phyloP scores from a whole-genome alignment of 1,140 invertebrate species.

The Halesus radiatus region DNA sequence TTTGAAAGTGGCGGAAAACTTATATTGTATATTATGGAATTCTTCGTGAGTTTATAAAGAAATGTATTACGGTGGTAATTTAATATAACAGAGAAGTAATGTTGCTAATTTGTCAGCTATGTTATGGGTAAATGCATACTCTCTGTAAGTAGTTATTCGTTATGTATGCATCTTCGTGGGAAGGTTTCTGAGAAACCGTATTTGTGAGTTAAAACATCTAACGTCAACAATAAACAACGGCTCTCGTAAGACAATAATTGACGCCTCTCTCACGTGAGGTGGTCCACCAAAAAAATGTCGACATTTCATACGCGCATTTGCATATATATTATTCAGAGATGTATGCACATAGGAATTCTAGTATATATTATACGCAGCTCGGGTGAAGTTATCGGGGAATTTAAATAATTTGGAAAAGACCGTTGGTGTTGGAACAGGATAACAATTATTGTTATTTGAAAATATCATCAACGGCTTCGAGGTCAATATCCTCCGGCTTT shows the following conservation, averaged over 20 bases:
- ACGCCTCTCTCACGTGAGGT: background rate
- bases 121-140: no score
- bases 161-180: no score
- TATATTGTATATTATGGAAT: no score
- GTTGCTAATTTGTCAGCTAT: no score
- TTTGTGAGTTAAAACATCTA: no score
- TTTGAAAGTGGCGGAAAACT: no score
- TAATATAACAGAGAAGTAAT: no score
- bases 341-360: background rate
- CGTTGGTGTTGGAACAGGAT: conserved; percentile 33
- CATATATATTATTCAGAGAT: conserved; percentile 8
- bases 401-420: conserved; percentile 29
- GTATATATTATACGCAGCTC: background rate
- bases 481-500: conserved; percentile 7
- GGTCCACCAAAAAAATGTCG: background rate
- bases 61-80: no score
- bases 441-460: conserved; percentile 27
- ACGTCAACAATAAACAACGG: background rate
- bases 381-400: conserved; percentile 18
- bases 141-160: no score
- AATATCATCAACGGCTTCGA: conserved; percentile 12
- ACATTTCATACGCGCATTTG: background rate
- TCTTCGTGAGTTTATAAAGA: no score
- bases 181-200: no score
- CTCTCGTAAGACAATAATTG: background rate